Percentiles rank a stretch among this genome's conserved stretches.
These are phyloP conservation scores for Entelurus aequoreus DNA, from an alignment of 2,113 vertebrate genomes.

Conservation along the genomic window DNA sequence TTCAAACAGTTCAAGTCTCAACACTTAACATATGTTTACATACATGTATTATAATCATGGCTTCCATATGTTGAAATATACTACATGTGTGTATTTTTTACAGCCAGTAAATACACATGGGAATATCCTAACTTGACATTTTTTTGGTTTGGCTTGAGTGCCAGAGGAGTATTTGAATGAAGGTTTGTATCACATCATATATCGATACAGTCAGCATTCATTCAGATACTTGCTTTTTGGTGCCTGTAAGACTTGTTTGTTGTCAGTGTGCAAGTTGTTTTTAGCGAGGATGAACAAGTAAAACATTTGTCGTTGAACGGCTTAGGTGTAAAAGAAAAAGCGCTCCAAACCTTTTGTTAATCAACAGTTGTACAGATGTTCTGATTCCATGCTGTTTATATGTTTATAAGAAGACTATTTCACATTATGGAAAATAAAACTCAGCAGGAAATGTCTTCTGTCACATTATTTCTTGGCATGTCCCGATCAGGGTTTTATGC, in stretches of 20 bases:
- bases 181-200: too few species aligned
- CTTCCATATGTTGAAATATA: background rate
- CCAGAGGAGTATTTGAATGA: background rate
- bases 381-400: slow-evolving; percentile 58
- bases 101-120: background rate
- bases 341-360: slow-evolving; percentile 5
- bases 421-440: slow-evolving; percentile 52
- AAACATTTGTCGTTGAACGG: background rate
- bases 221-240: too few species aligned
- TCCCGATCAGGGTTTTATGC: too few species aligned
- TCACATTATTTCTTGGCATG: too few species aligned
- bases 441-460: background rate
- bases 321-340: background rate
- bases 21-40: background rate
- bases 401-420: slow-evolving; percentile 64
- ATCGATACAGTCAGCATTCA: too few species aligned
- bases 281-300: background rate
- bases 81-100: background rate
- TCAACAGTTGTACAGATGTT: slow-evolving; percentile 48
- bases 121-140: background rate
- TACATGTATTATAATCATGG: background rate
- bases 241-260: too few species aligned
- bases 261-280: background rate
- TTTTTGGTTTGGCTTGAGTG: background rate
- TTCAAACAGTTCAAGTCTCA: too few species aligned